Base-by-base conservation (phyloP, 1,140 invertebrate species). In the Conopomorpha cramerella region DNA sequence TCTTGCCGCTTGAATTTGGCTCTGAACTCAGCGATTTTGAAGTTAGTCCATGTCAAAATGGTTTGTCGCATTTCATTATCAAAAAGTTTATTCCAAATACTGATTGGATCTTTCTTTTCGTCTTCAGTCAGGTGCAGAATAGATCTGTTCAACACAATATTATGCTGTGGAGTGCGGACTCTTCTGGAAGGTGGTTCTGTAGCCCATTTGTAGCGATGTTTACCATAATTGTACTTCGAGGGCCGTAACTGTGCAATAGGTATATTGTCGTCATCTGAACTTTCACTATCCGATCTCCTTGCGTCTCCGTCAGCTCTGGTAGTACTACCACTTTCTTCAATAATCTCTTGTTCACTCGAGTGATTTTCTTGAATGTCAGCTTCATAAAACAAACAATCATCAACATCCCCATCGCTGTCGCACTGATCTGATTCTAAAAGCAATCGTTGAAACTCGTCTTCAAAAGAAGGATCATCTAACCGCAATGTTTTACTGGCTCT, bases 11-110 rank as follows among this genome's bases (percentile, higher is more conserved):
- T 13, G 16, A 38, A 49, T 30, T 49, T 49, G 0, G 18, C 23
- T 28, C 41, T 43, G 18, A 43, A 49, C 43, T 35, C 29, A 30
- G 39, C 31, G 30, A 56, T 51, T 44, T 46, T 51, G 36, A 38
- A 23, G 25, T 49, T 49, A 3, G 33, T 43, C 45, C 49, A 45
- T 31, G 38, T 47, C 34, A 45, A 37, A 41, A n/a, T n/a, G n/a
- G n/a, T n/a, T n/a, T n/a, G n/a, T n/a, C n/a, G n/a, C n/a, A n/a
- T n/a, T n/a, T n/a, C n/a, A n/a, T n/a, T n/a, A n/a, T n/a, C n/a
- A n/a, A n/a, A n/a, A n/a, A n/a, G n/a, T n/a, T n/a, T n/a, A n/a
- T n/a, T n/a, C n/a, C n/a, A 25, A 25, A 25, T 25, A 25, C 23
- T 25, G 23, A 7, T 25, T 7, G 23, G n/a, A 25, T 25, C 23